These are phyloP conservation scores for Chauna torquata DNA, from an alignment of 2,113 vertebrate species.

Conservation along the genomic window DNA sequence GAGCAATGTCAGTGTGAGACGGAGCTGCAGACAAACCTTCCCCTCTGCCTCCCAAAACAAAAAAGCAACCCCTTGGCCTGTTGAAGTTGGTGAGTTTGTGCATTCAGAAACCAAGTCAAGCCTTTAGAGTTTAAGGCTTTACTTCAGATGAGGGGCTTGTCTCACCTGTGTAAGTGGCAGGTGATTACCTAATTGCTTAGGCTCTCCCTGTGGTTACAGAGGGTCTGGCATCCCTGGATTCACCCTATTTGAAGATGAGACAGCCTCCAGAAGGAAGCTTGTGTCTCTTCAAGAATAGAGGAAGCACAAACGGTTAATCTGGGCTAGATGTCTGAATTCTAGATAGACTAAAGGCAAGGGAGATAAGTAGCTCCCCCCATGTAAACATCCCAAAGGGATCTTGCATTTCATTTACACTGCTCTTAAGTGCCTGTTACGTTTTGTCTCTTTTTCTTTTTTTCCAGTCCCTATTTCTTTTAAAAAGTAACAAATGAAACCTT, in stretches of 20 bases:
- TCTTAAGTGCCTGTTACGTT: neutral
- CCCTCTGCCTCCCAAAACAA: neutral
- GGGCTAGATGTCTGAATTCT: neutral
- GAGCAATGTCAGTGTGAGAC: neutral
- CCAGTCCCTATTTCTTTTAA: neutral
- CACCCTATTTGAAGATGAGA: neutral
- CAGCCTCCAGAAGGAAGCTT: neutral
- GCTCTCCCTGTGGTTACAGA: neutral
- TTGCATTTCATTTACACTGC: neutral
- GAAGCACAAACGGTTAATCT: neutral
- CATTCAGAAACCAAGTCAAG: neutral
- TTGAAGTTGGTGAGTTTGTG: neutral
- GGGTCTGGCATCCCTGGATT: neutral
- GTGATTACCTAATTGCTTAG: neutral
- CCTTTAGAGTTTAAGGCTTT: neutral
- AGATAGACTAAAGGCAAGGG: neutral
- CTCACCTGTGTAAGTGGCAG: neutral
- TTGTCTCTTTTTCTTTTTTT: neutral
- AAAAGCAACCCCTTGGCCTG: neutral
- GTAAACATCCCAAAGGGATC: neutral
- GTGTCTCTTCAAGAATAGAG: neutral
- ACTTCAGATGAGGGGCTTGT: neutral
- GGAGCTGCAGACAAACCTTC: neutral
- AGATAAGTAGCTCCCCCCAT: neutral
- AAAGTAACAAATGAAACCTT: neutral